phyloP scores from a whole-genome alignment of 2,888 invertebrate genomes.

The Pollenia griseotomentosa region DNA sequence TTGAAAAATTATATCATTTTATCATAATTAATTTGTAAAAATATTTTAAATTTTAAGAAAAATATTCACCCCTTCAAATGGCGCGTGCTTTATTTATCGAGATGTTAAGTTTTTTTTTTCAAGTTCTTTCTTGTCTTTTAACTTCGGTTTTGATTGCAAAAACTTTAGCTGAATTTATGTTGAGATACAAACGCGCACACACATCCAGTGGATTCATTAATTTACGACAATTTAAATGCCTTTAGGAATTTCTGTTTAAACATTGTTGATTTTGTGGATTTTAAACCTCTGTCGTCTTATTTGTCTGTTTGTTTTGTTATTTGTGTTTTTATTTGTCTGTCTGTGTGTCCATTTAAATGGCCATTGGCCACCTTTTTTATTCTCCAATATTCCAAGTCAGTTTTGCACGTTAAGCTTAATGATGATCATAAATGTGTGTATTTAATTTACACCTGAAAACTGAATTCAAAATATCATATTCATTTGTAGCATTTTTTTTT shows the following conservation, averaged over 20 bases:
- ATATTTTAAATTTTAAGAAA: background rate
- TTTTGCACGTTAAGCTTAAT: conserved; percentile 70
- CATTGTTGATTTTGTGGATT: conserved; percentile 53
- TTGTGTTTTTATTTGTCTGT: conserved; percentile 17
- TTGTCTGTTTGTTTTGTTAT: conserved; percentile 14
- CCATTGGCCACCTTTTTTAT: conserved; percentile 64
- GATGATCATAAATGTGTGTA: conserved; percentile 75
- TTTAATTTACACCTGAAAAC: conserved; percentile 75
- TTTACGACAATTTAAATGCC: conserved; percentile 75
- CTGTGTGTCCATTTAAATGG: conserved; percentile 17
- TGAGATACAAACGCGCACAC: conserved; percentile 53
- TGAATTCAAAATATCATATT: conserved; percentile 53
- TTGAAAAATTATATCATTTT: conserved; percentile 58
- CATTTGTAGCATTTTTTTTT: conserved; percentile 23
- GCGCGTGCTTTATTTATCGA: conserved; percentile 64
- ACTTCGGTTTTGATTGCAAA: conserved; percentile 22
- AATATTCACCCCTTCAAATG: conserved; percentile 31
- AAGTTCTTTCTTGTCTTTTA: conserved; percentile 11
- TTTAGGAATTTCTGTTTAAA: conserved; percentile 71
- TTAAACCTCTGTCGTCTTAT: conserved; percentile 24
- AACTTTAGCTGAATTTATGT: conserved; percentile 45
- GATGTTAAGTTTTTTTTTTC: background rate
- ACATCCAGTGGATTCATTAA: conserved; percentile 65
- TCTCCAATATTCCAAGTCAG: conserved; percentile 20
- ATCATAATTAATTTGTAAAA: conserved; percentile 56